A percentile compares a stretch with the other conserved stretches of the same genome.
Conservation (phyloP, 1,140 invertebrate species). For the Lepidurus arcticus region DNA sequence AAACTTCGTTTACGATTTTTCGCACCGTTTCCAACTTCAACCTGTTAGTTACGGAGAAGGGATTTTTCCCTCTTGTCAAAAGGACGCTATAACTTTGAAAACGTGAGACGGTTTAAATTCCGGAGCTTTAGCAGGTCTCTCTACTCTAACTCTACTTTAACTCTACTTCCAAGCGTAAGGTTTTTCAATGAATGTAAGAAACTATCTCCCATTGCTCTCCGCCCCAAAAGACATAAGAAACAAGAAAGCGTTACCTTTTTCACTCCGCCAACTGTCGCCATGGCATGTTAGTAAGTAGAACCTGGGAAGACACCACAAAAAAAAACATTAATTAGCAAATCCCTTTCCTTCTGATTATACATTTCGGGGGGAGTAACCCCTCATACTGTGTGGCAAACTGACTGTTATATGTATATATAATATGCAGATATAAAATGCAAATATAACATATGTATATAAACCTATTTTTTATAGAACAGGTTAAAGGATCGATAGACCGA, state of each 20-base stretch:
- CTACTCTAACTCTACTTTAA: too few relatives aligned
- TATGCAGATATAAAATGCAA: neutral
- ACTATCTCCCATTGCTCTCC: neutral
- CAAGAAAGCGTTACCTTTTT: conserved; percentile 18
- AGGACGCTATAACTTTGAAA: neutral
- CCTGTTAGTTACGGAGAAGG: neutral
- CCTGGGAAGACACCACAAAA: neutral
- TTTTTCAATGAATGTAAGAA: neutral
- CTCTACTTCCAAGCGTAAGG: neutral
- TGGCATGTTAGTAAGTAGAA: conserved; percentile 19
- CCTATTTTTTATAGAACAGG: neutral
- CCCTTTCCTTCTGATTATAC: neutral
- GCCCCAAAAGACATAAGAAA: neutral
- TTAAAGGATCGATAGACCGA: conserved; percentile 4
- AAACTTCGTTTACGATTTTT: neutral
- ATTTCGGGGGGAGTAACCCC: neutral
- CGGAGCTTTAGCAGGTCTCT: neutral
- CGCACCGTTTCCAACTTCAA: neutral
- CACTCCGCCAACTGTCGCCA: conserved; percentile 6
- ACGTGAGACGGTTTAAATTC: conserved; percentile 2
- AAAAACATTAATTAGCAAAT: neutral
- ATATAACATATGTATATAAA: neutral
- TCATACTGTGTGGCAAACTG: neutral
- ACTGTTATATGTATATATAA: neutral
- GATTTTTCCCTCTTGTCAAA: neutral